A percentile compares a stretch with the other conserved stretches of the same genome.
Evolutionary conservation across 35 echinoderm and acorn worm genomes (phyloP).

Genomic region (Apostichopus japonicus): DNA sequence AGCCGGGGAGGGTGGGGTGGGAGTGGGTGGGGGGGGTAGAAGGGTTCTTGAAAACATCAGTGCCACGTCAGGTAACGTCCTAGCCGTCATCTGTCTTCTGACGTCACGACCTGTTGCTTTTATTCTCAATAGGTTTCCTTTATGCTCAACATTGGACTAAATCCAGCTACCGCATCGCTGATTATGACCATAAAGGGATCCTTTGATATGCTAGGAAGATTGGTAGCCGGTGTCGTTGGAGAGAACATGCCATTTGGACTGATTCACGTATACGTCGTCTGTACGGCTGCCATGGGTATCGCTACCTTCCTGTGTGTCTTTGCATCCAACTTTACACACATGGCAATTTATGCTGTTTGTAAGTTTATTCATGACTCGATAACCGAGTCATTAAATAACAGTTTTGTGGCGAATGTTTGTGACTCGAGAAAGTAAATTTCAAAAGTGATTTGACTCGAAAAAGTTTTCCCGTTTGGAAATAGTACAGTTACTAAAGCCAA

Average conservation of each 20-base stretch:
- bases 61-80: too few relatives aligned
- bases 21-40: too few relatives aligned
- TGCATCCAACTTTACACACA: slow-evolving; percentile 64
- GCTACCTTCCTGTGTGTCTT: slow-evolving; percentile 79
- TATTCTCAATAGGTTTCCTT: slow-evolving; percentile 65
- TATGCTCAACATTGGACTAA: slow-evolving; percentile 82
- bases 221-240: slow-evolving; percentile 77
- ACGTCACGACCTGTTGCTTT: too few relatives aligned
- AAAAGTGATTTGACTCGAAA: too few relatives aligned
- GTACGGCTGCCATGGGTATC: slow-evolving; percentile 79
- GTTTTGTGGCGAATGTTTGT: too few relatives aligned
- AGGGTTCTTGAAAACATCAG: too few relatives aligned
- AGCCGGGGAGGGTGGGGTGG: too few relatives aligned
- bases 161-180: slow-evolving; percentile 60
- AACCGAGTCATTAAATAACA: not conserved
- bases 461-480: too few relatives aligned
- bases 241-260: slow-evolving; percentile 81
- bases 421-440: too few relatives aligned
- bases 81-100: too few relatives aligned
- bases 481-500: too few relatives aligned
- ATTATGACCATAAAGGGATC: slow-evolving; percentile 90
- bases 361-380: slow-evolving; percentile 55
- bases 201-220: slow-evolving; percentile 82
- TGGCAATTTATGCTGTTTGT: slow-evolving; percentile 93
- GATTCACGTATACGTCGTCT: slow-evolving; percentile 85